Conservation (phyloP, 1,140 invertebrate species). For the Habropoda laboriosa region DNA sequence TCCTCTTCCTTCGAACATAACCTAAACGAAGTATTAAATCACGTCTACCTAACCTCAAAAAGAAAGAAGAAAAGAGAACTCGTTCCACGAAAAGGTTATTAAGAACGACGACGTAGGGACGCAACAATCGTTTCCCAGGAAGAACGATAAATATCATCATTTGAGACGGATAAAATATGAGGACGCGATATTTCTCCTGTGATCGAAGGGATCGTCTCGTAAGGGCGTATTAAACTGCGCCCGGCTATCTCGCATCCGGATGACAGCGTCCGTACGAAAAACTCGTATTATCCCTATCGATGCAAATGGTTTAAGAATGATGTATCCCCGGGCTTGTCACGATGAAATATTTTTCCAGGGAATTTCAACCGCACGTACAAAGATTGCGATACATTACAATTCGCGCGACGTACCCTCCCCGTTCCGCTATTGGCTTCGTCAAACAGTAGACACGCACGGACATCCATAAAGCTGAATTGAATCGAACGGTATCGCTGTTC, state of each 20-base stretch:
- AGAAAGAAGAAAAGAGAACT: too few relatives aligned
- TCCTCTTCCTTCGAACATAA: too few relatives aligned
- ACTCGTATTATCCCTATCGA: conserved; percentile 24
- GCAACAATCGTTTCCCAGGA: neutral
- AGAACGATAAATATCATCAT: neutral
- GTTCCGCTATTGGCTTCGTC: conserved; percentile 25
- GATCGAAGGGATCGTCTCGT: conserved; percentile 8
- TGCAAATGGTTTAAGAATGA: conserved; percentile 16
- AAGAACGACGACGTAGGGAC: neutral
- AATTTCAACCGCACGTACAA: conserved; percentile 8
- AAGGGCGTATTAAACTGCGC: neutral
- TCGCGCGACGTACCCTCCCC: neutral
- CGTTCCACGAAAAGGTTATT: too few relatives aligned
- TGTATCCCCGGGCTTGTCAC: neutral
- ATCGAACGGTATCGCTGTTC: conserved; percentile 2
- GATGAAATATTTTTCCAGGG: conserved; percentile 25
- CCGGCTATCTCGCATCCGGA: conserved; percentile 9
- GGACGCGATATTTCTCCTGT: neutral
- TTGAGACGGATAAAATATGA: neutral
- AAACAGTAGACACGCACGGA: conserved; percentile 19
- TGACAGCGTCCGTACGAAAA: neutral
- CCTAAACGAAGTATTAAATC: too few relatives aligned
- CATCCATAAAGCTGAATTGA: conserved; percentile 17
- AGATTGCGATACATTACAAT: conserved; percentile 25
- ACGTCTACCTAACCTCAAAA: too few relatives aligned